Base-by-base conservation (phyloP, 2,888 invertebrate species). In the Cantharis lateralis region DNA sequence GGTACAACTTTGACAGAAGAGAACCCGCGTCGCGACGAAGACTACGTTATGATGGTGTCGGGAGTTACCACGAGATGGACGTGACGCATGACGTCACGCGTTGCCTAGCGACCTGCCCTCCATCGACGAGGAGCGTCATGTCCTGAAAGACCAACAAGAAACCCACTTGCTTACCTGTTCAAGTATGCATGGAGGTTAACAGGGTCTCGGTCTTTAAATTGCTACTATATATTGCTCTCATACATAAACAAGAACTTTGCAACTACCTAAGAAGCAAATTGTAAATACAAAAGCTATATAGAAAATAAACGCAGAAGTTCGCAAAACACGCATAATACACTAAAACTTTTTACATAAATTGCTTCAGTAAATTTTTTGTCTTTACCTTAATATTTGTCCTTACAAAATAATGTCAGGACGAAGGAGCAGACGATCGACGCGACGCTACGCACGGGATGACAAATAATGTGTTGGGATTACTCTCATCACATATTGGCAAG, bases 61-160 rank as follows among this genome's bases (percentile, higher is more conserved):
- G 78, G 81, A 82, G 75, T 81, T 80, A 80, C 77, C 82, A 79
- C 78, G 80, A 82, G 82, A 82, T 81, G 81, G 81, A 82, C 80
- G 78, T 82, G 80, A 78, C 74, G 75, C 74, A 68, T 80, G 80
- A 82, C 82, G 81, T 82, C 82, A 82, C 72, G 79, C 80, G 82
- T 82, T 80, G 81, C 82, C 80, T 81, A 82, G 82, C 82, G 78
- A 82, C 82, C 79, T 76, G 71, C 78, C 76, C 78, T 73, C 75
- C 76, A 76, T 77, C 75, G 74, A 74, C 73, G 74, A 78, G 76
- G 71, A 74, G 75, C 79, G 79, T 78, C 79, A 75, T 79, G 79
- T 79, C 78, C 80, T 79, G 81, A 81, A 81, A 81, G 78, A 78
- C 75, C 78, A 79, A 81, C 75, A 77, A 78, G 75, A 71, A 75